These are phyloP conservation scores for Cephalopterus ornatus DNA, from an alignment of 2,113 vertebrate genomes.

Conservation along the genomic window DNA sequence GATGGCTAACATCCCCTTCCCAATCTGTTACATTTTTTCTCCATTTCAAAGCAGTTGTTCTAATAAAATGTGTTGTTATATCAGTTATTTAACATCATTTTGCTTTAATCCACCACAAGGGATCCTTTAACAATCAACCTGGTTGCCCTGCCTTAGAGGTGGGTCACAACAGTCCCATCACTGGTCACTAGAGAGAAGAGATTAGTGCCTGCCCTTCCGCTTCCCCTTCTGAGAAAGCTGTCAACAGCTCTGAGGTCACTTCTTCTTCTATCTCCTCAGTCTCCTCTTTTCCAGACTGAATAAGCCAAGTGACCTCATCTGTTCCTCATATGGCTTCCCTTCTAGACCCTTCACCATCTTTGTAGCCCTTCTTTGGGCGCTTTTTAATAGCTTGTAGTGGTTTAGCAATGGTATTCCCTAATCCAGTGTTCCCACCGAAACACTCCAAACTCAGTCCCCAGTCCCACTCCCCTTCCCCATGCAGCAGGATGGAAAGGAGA, in stretches of 20 bases:
- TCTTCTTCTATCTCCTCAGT: neutral
- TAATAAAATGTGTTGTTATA: neutral
- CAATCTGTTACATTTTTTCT: neutral
- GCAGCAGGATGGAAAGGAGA: neutral
- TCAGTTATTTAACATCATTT: neutral
- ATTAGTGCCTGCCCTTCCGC: neutral
- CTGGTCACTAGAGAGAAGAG: neutral
- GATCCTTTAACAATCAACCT: neutral
- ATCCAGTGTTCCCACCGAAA: neutral
- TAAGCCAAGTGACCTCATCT: neutral
- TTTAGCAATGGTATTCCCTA: neutral
- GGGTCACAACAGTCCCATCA: neutral
- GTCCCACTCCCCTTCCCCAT: neutral
- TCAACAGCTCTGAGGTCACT: neutral
- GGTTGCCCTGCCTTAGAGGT: neutral
- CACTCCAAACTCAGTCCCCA: neutral
- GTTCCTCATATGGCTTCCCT: neutral
- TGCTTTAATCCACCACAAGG: neutral
- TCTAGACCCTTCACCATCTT: neutral
- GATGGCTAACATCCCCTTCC: neutral
- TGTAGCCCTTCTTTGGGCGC: neutral
- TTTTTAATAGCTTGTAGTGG: accelerated
- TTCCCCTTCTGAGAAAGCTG: neutral
- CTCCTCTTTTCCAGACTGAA: neutral
- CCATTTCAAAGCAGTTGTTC: neutral